phyloP scores from a whole-genome alignment of 2,797 vertebrate genomes.

The Muscicapa striata region DNA sequence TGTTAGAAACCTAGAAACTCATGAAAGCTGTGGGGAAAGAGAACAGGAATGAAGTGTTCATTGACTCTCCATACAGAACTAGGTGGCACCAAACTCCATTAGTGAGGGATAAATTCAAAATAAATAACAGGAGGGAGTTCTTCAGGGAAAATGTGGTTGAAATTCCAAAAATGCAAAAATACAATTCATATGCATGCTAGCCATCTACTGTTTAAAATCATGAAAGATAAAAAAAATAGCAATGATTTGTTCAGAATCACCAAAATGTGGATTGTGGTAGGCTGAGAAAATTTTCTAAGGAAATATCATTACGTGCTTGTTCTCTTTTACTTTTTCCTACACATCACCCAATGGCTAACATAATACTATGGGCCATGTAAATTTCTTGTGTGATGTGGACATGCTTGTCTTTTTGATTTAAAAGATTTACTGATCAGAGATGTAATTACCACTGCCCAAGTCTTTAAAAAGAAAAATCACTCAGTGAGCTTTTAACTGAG shows the following conservation, averaged over 20 bases:
- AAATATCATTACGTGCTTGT: not conserved
- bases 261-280: not conserved
- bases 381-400: not conserved
- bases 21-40: not conserved
- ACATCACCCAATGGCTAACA: not conserved
- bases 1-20: not conserved
- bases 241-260: not conserved
- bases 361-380: not conserved
- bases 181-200: not conserved
- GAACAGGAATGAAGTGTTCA: not conserved
- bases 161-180: not conserved
- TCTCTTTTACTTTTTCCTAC: not conserved
- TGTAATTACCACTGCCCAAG: not conserved
- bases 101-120: not conserved
- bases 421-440: not conserved
- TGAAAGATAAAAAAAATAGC: not conserved
- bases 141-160: not conserved
- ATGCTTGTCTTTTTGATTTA: not conserved
- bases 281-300: not conserved
- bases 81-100: not conserved
- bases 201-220: not conserved
- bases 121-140: not conserved
- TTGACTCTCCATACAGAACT: not conserved
- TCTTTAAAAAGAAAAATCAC: not conserved
- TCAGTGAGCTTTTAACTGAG: not conserved